Percentiles rank a stretch among this genome's conserved stretches.
These are phyloP conservation scores for Scolopax bukidnonensis DNA, from an alignment of 2,797 vertebrate genomes.

Conservation along the genomic window DNA sequence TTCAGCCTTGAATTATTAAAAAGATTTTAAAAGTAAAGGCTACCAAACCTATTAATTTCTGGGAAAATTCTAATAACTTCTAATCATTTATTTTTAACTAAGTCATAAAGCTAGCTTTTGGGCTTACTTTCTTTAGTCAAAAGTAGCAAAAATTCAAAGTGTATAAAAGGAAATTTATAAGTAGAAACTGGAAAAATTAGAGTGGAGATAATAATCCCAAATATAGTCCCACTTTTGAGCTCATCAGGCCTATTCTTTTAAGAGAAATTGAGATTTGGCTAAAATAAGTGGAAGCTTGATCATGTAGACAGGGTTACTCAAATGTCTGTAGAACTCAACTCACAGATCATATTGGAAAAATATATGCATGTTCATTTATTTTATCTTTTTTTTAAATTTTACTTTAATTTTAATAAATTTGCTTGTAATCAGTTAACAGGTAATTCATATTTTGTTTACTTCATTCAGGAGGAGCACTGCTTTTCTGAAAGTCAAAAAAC, in stretches of 20 bases:
- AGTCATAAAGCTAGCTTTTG: neutral
- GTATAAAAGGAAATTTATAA: neutral
- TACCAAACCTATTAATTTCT: neutral
- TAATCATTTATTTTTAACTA: neutral
- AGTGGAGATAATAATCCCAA: neutral
- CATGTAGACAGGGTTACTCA: fast-evolving
- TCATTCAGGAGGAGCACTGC: neutral
- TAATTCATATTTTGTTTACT: neutral
- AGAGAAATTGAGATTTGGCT: neutral
- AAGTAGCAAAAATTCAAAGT: neutral
- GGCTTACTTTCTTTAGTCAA: neutral
- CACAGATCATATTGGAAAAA: neutral
- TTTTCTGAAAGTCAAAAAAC: neutral
- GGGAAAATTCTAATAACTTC: neutral
- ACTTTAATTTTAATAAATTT: neutral
- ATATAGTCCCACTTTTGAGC: neutral
- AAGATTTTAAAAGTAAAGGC: neutral
- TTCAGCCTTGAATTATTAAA: neutral
- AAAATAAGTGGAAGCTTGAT: neutral
- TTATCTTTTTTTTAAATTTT: neutral
- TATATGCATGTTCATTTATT: neutral
- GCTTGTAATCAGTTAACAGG: neutral
- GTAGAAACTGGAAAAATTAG: neutral
- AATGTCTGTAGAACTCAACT: neutral
- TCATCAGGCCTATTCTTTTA: neutral